phyloP scores from a whole-genome alignment of 2,797 vertebrate genomes.

The Hoplostethus atlanticus region DNA sequence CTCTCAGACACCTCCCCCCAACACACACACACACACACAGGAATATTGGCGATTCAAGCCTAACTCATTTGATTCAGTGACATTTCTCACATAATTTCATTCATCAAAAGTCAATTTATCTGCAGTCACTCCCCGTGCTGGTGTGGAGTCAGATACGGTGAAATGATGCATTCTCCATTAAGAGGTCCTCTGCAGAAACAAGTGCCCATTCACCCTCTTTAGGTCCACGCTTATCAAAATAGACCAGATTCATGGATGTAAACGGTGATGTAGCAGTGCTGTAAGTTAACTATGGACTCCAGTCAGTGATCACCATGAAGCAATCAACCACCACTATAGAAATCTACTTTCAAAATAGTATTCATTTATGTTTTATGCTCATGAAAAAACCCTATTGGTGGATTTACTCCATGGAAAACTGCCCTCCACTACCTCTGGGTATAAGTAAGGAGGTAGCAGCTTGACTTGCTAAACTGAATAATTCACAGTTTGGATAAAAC shows the following conservation, averaged over 20 bases:
- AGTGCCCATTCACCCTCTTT: not conserved
- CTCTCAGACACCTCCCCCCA: not conserved
- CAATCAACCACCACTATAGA: not conserved
- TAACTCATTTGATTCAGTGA: not conserved
- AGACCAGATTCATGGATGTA: too few species aligned
- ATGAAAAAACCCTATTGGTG: not conserved
- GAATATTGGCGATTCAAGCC: constrained; percentile 7
- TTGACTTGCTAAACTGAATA: not conserved
- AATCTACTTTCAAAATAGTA: not conserved
- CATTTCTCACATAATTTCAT: not conserved
- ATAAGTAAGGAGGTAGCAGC: not conserved
- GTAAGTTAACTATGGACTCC: too few species aligned
- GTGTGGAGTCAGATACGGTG: not conserved
- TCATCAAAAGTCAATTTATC: not conserved
- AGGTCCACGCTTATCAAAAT: not conserved
- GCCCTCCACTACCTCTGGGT: not conserved
- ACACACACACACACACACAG: constrained; percentile 8
- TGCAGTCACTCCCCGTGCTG: not conserved
- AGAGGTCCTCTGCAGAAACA: not conserved
- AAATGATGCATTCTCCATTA: not conserved
- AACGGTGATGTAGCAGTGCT: too few species aligned
- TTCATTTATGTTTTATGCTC: not conserved
- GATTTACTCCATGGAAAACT: not conserved
- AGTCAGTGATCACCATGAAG: not conserved
- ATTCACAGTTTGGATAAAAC: not conserved